Percentiles rank a stretch among this genome's conserved stretches.
Conservation (phyloP, 1,140 invertebrate species). For the Teleopsis dalmanni region DNA sequence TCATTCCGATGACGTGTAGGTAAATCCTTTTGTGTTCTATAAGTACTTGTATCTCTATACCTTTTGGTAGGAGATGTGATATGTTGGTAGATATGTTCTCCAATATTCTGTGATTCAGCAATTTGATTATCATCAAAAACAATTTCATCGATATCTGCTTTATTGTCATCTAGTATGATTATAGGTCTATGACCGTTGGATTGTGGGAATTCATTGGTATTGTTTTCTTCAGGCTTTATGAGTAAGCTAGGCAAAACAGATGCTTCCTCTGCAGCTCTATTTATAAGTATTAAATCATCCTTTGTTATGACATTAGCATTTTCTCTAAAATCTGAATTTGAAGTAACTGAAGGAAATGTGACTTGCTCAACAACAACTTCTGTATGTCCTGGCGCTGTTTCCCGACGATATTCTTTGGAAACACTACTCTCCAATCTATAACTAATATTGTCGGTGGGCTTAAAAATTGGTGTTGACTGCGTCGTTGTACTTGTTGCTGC, state of each 20-base stretch:
- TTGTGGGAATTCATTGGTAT: not conserved
- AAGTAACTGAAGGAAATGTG: not conserved
- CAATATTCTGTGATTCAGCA: slow-evolving; percentile 25
- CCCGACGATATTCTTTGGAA: slow-evolving; percentile 30
- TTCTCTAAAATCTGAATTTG: slow-evolving; percentile 16
- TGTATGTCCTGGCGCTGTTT: slow-evolving; percentile 30
- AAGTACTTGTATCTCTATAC: no score
- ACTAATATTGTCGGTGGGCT: slow-evolving; percentile 3
- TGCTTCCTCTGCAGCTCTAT: slow-evolving; percentile 29
- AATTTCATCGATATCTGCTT: slow-evolving; percentile 4
- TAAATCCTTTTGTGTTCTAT: no score
- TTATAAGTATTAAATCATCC: slow-evolving; percentile 33
- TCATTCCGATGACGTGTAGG: no score
- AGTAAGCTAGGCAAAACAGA: slow-evolving; percentile 35
- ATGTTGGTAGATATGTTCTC: slow-evolving; percentile 22
- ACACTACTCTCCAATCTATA: slow-evolving; percentile 32
- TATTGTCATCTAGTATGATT: slow-evolving; percentile 26
- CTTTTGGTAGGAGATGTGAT: slow-evolving; percentile 18
- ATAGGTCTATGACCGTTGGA: slow-evolving; percentile 17
- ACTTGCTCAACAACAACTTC: slow-evolving; percentile 37
- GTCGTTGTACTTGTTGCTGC: not conserved
- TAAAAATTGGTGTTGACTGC: not conserved
- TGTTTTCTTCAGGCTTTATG: slow-evolving; percentile 22
- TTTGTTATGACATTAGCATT: slow-evolving; percentile 29
- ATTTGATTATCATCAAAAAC: slow-evolving; percentile 31